phyloP scores from a whole-genome alignment of 1,140 invertebrate genomes.

The Eupeodes corollae region DNA sequence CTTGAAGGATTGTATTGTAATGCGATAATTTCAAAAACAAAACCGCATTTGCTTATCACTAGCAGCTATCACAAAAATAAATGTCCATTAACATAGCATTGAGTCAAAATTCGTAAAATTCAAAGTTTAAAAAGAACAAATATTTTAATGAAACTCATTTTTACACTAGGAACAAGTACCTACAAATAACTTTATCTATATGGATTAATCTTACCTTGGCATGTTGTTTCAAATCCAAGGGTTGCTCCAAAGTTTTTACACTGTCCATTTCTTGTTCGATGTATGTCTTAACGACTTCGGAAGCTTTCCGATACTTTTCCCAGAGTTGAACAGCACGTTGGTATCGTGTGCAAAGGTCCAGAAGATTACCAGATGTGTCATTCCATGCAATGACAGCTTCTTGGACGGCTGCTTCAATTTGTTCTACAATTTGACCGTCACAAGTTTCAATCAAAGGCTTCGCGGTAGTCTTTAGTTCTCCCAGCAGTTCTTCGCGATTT shows the following conservation, averaged over 20 bases:
- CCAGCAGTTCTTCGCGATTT: conserved; percentile 55
- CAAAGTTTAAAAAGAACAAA: no score
- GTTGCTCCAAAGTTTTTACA: conserved; percentile 30
- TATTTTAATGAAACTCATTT: no score
- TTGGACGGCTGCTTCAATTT: conserved; percentile 57
- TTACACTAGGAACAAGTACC: no score
- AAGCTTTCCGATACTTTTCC: conserved; percentile 62
- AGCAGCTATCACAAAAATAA: no score
- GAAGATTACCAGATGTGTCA: conserved; percentile 58
- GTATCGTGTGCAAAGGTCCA: conserved; percentile 59
- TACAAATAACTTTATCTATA: background rate
- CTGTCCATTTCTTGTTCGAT: conserved; percentile 52
- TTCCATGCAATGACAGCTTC: conserved; percentile 65
- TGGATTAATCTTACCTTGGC: conserved; percentile 26
- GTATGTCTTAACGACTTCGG: conserved; percentile 58
- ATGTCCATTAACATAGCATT: no score
- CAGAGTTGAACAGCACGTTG: conserved; percentile 64
- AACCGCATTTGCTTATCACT: no score
- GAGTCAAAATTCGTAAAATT: no score
- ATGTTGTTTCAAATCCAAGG: conserved; percentile 29
- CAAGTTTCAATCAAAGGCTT: conserved; percentile 56
- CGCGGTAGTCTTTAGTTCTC: conserved; percentile 53
- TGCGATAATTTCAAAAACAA: no score
- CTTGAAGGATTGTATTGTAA: no score
- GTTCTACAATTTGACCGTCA: conserved; percentile 53